A percentile compares a stretch with the other conserved stretches of the same genome.
Conservation (phyloP, 1,140 invertebrate species). For the Gryon sp. region DNA sequence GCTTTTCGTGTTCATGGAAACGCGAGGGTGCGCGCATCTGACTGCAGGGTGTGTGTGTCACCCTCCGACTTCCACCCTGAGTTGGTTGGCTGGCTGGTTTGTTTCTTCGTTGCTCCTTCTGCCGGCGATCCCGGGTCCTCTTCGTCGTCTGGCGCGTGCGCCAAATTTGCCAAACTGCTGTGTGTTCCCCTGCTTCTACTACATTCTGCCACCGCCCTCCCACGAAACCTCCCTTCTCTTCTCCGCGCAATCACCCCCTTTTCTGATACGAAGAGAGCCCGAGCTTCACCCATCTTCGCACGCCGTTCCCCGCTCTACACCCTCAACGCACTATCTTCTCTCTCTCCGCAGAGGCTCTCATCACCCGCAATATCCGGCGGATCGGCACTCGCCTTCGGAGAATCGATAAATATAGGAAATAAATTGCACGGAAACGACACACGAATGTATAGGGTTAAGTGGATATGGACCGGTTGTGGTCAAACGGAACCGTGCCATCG, state of each 20-base stretch:
- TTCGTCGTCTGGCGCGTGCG: conserved; percentile 50
- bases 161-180: conserved; percentile 27
- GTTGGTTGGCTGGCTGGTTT: conserved; percentile 47
- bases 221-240: too few relatives aligned
- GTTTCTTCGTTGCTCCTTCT: conserved; percentile 52
- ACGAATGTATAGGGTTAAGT: conserved; percentile 37
- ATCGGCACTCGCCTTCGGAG: conserved; percentile 33
- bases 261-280: conserved; percentile 32
- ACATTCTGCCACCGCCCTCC: neutral
- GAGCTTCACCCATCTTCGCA: conserved; percentile 32
- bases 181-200: neutral
- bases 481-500: conserved; percentile 58
- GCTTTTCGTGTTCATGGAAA: conserved; percentile 65
- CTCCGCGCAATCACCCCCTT: too few relatives aligned
- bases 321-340: conserved; percentile 46
- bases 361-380: conserved; percentile 51
- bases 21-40: conserved; percentile 73
- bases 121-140: conserved; percentile 22
- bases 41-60: conserved; percentile 79
- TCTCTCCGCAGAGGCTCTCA: conserved; percentile 55
- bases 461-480: conserved; percentile 39
- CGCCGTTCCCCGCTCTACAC: conserved; percentile 16
- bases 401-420: conserved; percentile 53
- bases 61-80: conserved; percentile 67
- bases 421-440: conserved; percentile 44